Base-by-base conservation (phyloP, 2,113 vertebrate species). In the Gambusia affinis region DNA sequence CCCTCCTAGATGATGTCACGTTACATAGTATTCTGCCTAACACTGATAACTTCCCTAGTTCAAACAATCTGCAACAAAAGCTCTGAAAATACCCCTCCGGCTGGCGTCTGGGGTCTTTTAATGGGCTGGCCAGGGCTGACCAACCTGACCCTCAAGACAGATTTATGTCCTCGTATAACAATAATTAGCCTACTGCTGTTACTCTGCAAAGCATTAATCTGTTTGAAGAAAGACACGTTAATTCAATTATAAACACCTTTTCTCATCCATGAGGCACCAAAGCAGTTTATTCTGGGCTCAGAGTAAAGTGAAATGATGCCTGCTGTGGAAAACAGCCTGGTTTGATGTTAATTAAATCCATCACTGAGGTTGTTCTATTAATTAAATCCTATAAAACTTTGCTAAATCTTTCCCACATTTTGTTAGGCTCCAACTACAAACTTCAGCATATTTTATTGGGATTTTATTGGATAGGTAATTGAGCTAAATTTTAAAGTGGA, bases 141-240 rank as follows among this genome's bases (percentile, higher is more conserved):
- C 81, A 72, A 88, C 87, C 71, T 80, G 86, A 79, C 85, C 83
- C 75, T 70, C 76, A 72, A 42, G 90, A 86, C 85, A 91, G 91
- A 93, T 92, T 93, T 91, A 94, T 86, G 92, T 75, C 68, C 88
- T 84, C 70, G 66, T 92, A 92, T 92, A 92, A 90, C 88, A 93
- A 92, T 92, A 89, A 93, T 91, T 86, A 89, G 86, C 83, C 82
- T 88, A 90, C 91, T 93, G 88, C 83, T 87, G 88, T 92, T 93
- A 92, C 91, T 85, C 86, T 70, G 78, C 72, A 76, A 90, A 81
- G 80, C 85, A 85, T 92, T 88, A 82, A 86, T 86, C 73, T 44
- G 78, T 86, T 90, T 90, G 85, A 82, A 92, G 87, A 86, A 75
- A 90, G 86, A 84, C 77, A 76, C 78, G 86, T 85, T 90, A 86